Percentiles rank a stretch among this genome's conserved stretches.
Evolutionary conservation across 2,113 vertebrate genomes (phyloP).

Genomic region (Neofelis nebulosa): DNA sequence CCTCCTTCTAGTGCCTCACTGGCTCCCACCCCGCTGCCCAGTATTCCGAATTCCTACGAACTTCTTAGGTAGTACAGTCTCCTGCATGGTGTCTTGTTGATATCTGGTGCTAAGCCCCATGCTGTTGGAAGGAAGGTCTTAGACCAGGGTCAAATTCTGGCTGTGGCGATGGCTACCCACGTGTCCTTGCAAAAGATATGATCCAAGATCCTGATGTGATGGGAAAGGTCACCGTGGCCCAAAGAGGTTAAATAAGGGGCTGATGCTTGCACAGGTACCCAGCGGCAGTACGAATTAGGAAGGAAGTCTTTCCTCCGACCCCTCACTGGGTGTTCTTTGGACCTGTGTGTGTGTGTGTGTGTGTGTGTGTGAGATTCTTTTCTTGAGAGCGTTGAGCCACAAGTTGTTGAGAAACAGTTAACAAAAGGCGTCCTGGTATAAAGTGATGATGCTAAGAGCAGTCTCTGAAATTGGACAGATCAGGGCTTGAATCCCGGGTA

Average conservation of each 20-base stretch:
- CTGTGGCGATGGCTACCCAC: slow-evolving; percentile 22
- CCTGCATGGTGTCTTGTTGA: background rate
- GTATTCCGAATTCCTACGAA: background rate
- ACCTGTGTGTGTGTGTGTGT: background rate
- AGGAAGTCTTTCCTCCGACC: background rate
- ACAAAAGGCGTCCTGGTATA: background rate
- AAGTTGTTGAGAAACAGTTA: slow-evolving; percentile 1
- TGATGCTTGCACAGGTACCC: background rate
- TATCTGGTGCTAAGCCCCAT: slow-evolving; percentile 33
- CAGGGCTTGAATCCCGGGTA: background rate
- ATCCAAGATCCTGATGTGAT: slow-evolving; percentile 54
- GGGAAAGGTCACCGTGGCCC: background rate
- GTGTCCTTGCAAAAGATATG: background rate
- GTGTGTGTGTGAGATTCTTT: background rate
- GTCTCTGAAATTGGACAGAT: background rate
- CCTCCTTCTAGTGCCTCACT: background rate
- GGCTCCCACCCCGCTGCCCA: background rate
- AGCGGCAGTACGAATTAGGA: background rate
- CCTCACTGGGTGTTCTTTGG: background rate
- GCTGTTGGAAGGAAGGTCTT: background rate
- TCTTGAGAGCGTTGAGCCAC: background rate
- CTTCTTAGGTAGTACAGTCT: background rate
- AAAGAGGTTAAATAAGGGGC: slow-evolving; percentile 28
- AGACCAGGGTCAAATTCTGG: slow-evolving; percentile 33
- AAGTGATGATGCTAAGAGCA: background rate